Conservation (phyloP, 2,797 vertebrate species). For the Malacoraja senta region DNA sequence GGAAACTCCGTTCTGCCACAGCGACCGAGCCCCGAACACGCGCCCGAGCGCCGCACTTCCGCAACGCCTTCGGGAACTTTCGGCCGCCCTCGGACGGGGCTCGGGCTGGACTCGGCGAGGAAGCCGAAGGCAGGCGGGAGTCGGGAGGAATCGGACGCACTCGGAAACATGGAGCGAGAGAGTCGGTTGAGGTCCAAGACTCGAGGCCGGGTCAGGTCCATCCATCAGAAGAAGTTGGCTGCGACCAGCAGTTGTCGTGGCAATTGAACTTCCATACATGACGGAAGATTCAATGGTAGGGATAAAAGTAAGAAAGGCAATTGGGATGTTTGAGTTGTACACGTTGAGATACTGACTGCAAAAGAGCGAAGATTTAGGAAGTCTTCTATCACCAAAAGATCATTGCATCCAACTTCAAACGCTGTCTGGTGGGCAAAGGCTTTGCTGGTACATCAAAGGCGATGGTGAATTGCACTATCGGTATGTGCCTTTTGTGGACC, state of each 20-base stretch:
- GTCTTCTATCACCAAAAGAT: background rate
- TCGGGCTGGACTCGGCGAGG: background rate
- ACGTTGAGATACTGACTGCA: background rate
- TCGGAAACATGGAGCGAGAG: background rate
- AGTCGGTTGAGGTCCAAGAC: background rate
- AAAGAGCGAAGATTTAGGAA: background rate
- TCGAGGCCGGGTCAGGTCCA: background rate
- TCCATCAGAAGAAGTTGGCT: background rate
- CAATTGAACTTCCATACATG: background rate
- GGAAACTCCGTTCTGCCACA: background rate
- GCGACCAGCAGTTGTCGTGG: background rate
- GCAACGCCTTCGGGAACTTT: conserved; percentile 5
- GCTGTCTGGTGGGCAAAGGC: too few relatives aligned
- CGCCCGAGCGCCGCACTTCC: conserved; percentile 20
- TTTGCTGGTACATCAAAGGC: too few relatives aligned
- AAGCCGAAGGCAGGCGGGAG: background rate
- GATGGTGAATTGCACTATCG: too few relatives aligned
- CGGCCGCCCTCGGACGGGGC: background rate
- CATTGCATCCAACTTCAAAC: background rate
- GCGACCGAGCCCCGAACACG: background rate
- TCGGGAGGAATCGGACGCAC: background rate
- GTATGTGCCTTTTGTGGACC: too few relatives aligned
- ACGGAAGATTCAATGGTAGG: background rate
- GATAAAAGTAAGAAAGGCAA: background rate
- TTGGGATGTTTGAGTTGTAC: background rate